Conservation (phyloP, 1,140 invertebrate genomes). For the Aphelenchoides fujianensis region DNA sequence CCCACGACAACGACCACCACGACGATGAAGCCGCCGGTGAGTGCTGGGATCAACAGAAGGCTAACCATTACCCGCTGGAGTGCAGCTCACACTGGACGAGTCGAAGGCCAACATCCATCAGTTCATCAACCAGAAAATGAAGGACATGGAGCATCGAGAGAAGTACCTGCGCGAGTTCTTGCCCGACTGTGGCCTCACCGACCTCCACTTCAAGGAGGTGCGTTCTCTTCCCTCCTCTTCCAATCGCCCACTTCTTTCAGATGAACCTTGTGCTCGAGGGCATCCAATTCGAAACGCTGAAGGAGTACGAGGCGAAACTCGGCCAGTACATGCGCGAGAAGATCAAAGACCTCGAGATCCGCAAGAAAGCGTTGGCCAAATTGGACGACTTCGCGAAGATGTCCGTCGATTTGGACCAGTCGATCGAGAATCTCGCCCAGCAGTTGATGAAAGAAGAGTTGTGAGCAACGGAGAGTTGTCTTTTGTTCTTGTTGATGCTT, state of each 20-base stretch:
- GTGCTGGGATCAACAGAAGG: not conserved
- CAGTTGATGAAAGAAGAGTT: not conserved
- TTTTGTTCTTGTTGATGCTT: not conserved
- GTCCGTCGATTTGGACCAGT: not conserved
- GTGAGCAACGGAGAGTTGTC: not conserved
- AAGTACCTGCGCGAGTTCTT: conserved; percentile 18
- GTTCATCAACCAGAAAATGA: conserved; percentile 16
- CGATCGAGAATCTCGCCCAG: conserved; percentile 1
- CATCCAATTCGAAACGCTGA: conserved; percentile 1
- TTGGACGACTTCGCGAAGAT: conserved; percentile 10
- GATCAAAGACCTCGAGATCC: not conserved
- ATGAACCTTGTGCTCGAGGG: conserved; percentile 7
- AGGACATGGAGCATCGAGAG: not conserved
- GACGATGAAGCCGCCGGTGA: not conserved
- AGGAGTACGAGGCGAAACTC: not conserved
- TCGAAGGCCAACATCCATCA: not conserved
- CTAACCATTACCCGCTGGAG: not conserved
- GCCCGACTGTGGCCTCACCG: conserved; percentile 2
- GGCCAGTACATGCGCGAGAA: not conserved
- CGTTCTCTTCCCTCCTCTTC: not conserved
- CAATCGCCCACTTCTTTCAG: conserved; percentile 10
- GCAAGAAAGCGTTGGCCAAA: conserved; percentile 8
- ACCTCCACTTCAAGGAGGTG: conserved; percentile 14
- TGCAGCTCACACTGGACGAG: not conserved
- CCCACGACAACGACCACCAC: not conserved